These are phyloP conservation scores for Thymelicus acteon DNA, from an alignment of 2,888 invertebrate genomes.

Conservation along the genomic window DNA sequence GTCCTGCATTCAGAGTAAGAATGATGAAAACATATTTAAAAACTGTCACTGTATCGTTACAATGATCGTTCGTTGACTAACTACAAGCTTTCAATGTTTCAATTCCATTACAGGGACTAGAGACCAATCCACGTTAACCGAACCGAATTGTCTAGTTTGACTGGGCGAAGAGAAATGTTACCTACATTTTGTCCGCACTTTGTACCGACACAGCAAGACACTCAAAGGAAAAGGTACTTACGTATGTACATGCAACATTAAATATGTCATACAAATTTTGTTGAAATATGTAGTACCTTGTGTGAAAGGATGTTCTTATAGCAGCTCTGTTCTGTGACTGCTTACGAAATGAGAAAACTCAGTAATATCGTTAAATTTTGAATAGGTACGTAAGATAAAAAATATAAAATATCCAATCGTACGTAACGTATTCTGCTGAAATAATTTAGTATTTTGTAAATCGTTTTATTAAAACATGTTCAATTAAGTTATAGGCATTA, in stretches of 20 bases:
- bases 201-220: conserved; percentile 1
- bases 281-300: not conserved
- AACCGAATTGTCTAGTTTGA: conserved; percentile 10
- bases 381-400: no score
- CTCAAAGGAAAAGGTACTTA: conserved; percentile 1
- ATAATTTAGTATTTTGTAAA: no score
- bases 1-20: no score
- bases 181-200: conserved; percentile 3
- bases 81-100: conserved; percentile 1
- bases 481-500: no score
- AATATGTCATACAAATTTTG: not conserved
- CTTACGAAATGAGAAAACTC: not conserved
- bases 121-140: conserved; percentile 3
- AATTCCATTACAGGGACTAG: not conserved
- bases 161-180: conserved; percentile 6
- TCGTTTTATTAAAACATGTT: no score
- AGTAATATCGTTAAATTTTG: no score
- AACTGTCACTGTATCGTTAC: not conserved
- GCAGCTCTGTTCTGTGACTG: not conserved
- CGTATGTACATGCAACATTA: not conserved
- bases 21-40: not conserved
- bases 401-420: no score
- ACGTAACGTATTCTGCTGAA: no score
- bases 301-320: not conserved
- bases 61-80: not conserved